Evolutionary conservation across 2,888 invertebrate genomes (phyloP).

Genomic region (Hypolimnas misippus): DNA sequence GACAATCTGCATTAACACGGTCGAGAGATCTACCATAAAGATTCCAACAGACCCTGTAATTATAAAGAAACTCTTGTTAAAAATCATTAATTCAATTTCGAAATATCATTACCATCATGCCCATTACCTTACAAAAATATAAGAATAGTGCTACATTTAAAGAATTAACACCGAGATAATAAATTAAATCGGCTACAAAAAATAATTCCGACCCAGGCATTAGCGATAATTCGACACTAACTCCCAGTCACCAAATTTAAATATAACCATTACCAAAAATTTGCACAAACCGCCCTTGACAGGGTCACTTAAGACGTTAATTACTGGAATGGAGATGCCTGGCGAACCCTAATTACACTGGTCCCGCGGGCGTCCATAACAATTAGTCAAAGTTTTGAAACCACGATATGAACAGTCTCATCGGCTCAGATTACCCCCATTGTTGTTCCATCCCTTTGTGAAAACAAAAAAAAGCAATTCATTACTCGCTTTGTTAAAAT

Average conservation of each 20-base stretch:
- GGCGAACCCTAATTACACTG: constrained; percentile 37
- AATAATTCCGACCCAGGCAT: no score
- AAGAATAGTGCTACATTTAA: no score
- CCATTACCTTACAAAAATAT: no score
- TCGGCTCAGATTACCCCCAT: constrained; percentile 42
- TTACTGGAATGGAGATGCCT: constrained; percentile 24
- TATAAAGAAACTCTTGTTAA: no score
- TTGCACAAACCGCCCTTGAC: constrained; percentile 16
- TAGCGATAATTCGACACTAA: not conserved
- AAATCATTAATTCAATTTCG: no score
- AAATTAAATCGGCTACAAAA: no score
- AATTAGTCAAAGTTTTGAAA: constrained; percentile 42
- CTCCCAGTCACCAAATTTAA: constrained; percentile 4
- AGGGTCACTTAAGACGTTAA: constrained; percentile 31
- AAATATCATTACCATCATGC: no score
- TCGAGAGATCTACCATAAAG: no score
- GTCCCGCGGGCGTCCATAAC: constrained; percentile 36
- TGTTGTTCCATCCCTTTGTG: constrained; percentile 40
- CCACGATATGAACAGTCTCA: constrained; percentile 40
- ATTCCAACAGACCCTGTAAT: no score
- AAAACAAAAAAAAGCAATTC: constrained; percentile 42
- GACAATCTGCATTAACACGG: no score
- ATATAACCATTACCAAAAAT: constrained; percentile 14
- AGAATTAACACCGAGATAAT: no score
- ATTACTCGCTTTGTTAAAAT: constrained; percentile 40